A percentile compares a stretch with the other conserved stretches of the same genome.
phyloP scores from a whole-genome alignment of 2,113 vertebrate species.

The Hydropotes inermis region DNA sequence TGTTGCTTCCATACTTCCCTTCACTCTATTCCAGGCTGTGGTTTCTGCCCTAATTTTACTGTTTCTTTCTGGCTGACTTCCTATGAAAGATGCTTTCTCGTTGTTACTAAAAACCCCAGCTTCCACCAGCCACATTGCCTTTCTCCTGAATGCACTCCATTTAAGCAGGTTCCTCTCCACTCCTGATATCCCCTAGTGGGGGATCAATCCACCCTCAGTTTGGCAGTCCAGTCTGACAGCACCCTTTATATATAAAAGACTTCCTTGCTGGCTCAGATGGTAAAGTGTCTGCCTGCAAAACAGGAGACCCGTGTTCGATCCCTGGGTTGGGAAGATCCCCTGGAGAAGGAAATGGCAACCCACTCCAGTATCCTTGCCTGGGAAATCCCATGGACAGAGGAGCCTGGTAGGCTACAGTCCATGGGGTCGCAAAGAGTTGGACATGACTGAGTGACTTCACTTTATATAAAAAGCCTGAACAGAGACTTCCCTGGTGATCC shows the following conservation, averaged over 20 bases:
- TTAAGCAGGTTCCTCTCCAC: slow-evolving; percentile 58
- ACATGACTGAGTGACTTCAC: not conserved
- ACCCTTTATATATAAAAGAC: not conserved
- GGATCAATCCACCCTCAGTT: not conserved
- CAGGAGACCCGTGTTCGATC: too few species aligned
- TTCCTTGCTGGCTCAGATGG: not conserved
- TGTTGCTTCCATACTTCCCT: too few species aligned
- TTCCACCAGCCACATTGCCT: not conserved
- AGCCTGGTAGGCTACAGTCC: too few species aligned
- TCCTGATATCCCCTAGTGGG: not conserved
- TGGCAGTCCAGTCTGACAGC: not conserved
- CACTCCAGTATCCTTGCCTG: too few species aligned
- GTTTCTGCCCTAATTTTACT: not conserved
- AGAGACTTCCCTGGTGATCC: not conserved
- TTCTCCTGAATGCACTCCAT: not conserved
- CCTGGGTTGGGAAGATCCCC: too few species aligned
- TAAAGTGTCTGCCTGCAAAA: too few species aligned
- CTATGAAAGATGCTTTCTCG: not conserved
- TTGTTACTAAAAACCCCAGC: not conserved
- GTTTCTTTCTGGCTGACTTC: not conserved
- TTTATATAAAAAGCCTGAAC: not conserved
- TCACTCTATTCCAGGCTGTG: not conserved
- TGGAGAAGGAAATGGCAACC: too few species aligned
- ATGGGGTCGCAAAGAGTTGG: too few species aligned
- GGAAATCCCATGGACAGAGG: too few species aligned